Percentiles rank a stretch among this genome's conserved stretches.
Evolutionary conservation across 2,797 vertebrate genomes (phyloP).

Genomic region (Perodicticus potto): DNA sequence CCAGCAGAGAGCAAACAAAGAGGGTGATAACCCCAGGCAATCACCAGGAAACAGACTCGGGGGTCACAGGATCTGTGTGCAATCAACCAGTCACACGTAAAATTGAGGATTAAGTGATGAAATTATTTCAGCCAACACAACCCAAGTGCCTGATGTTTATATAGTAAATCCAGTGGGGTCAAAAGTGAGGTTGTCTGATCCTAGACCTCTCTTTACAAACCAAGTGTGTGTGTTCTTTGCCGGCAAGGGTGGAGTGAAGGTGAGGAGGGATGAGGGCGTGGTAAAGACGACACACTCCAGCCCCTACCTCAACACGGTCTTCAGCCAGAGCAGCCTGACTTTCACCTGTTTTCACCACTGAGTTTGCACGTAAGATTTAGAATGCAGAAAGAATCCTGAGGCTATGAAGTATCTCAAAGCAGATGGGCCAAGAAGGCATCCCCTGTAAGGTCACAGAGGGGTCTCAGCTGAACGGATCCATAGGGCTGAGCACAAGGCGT

Average conservation of each 20-base stretch:
- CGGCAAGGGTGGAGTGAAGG: background rate
- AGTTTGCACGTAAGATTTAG: background rate
- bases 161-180: background rate
- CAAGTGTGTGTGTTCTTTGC: background rate
- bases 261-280: background rate
- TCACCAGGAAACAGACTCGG: background rate
- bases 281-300: background rate
- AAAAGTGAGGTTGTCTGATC: conserved; percentile 1
- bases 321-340: background rate
- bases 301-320: background rate
- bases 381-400: background rate
- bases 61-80: background rate
- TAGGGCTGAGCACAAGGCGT: accelerated
- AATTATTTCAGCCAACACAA: conserved; percentile 40
- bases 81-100: background rate
- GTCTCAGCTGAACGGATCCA: background rate
- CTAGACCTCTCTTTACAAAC: background rate
- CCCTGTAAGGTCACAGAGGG: background rate
- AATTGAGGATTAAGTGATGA: background rate
- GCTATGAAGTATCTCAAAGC: background rate
- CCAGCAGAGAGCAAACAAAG: background rate
- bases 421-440: background rate
- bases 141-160: background rate
- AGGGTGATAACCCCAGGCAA: background rate
- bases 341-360: background rate